Base-by-base conservation (phyloP, 2,113 vertebrate species). In the Neogobius melanostomus region DNA sequence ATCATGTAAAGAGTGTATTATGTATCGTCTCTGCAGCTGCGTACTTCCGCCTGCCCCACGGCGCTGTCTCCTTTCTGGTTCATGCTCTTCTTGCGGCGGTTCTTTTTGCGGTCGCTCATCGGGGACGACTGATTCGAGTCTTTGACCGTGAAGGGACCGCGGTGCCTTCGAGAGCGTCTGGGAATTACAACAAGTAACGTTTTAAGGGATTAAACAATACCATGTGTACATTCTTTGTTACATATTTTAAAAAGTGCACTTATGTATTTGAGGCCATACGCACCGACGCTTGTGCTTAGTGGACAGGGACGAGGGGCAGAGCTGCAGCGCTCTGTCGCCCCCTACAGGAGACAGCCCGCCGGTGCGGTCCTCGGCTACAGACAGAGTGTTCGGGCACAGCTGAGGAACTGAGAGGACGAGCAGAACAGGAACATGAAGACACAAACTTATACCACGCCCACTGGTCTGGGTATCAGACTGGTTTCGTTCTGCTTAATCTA, bases 1-100 rank as follows among this genome's bases (percentile, higher is more conserved):
- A 36, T 36, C 28, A 2, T 36, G 28, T 36, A 36, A 36, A 36
- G 28, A 36, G 0, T 36, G 28, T 5, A 36, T 36, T 36, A 4
- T 36, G 28, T 21, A 21, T 21, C 21, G 21, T 36, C 28, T 36
- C 28, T 36, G 28, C 8, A 16, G 2, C 0, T 91, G 5, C 53
- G 28, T 16, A 96, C 97, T 92, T 98, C 97, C 0, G 97, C 97
- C 87, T 98, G 96, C 0, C 95, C 96, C 0, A 92, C 83, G 0
- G 95, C 94, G 1, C 93, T 82, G 21, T 99, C 97, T 0, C 96
- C 98, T 91, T 96, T 98, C 0, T 96, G 94, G 0, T 96, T 98
- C 76, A 87, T 93, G 84, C 96, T 90, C 82, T 98, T 96, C 93
- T 99, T 99, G 91, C 95, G 89, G 15, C 94, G 87, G 84, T 97